A percentile compares a stretch with the other conserved stretches of the same genome.
These are phyloP conservation scores for Centroberyx gerrardi DNA, from an alignment of 2,797 vertebrate genomes.

Conservation along the genomic window DNA sequence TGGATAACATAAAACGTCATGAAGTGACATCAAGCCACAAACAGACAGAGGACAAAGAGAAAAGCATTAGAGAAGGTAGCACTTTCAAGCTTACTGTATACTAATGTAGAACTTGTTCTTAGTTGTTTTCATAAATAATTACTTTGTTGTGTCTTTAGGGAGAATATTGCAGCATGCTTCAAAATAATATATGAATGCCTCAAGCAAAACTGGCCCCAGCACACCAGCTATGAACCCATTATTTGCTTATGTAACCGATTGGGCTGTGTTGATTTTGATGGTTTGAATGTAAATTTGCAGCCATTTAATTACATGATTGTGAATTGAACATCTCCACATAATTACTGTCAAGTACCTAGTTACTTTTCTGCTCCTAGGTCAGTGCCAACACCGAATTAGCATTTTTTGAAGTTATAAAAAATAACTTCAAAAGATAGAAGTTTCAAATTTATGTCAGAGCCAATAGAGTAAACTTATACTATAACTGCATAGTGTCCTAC, in stretches of 20 bases:
- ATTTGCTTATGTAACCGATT: not conserved
- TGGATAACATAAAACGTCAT: conserved; percentile 9
- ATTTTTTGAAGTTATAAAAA: no score
- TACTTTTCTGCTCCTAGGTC: no score
- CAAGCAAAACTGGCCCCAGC: conserved; percentile 14
- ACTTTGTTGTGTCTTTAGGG: not conserved
- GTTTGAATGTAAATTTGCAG: conserved; percentile 27
- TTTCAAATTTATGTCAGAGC: no score
- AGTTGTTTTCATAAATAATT: not conserved
- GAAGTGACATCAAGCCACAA: conserved; percentile 5
- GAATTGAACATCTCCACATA: not conserved
- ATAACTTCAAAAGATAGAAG: no score
- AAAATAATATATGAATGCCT: conserved; percentile 29
- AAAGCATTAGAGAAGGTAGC: conserved; percentile 13
- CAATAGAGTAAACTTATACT: no score
- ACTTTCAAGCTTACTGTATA: no score
- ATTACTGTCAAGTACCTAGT: not conserved
- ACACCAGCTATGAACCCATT: conserved; percentile 6
- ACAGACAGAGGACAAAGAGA: not conserved
- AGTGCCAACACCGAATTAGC: no score
- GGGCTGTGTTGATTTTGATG: conserved; percentile 21
- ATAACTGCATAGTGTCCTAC: no score
- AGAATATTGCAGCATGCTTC: not conserved
- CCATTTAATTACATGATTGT: conserved; percentile 27
- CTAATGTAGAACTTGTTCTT: not conserved